A percentile compares a stretch with the other conserved stretches of the same genome.
phyloP scores from a whole-genome alignment of 92 coral and sea anemone species.

The Epizoanthus stellaris region DNA sequence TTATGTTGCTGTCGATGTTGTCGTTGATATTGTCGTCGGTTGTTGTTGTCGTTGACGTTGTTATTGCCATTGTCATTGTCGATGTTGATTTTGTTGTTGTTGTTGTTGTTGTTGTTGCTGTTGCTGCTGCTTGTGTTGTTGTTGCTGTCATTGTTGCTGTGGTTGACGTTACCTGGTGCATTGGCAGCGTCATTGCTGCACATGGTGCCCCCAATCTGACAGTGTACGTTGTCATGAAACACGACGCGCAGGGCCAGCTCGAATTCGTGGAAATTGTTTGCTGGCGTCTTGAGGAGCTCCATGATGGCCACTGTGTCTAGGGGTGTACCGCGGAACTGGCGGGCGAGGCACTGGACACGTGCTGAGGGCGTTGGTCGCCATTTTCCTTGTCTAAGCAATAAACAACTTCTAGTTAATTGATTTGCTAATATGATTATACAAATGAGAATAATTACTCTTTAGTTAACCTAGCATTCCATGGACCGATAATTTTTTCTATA shows the following conservation, averaged over 20 bases:
- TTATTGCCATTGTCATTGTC: background rate
- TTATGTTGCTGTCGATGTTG: background rate
- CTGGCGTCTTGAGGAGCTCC: constrained; percentile 13
- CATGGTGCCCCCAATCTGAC: constrained; percentile 35
- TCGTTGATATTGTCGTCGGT: too few relatives aligned
- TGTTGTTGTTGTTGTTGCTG: background rate
- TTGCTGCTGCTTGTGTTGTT: background rate
- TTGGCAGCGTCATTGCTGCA: background rate
- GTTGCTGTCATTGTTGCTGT: background rate
- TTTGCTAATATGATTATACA: background rate
- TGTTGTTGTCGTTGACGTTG: background rate
- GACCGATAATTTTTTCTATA: too few relatives aligned
- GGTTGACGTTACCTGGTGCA: constrained; percentile 4
- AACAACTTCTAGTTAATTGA: background rate
- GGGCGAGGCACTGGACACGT: constrained; percentile 21
- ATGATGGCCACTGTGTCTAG: constrained; percentile 29
- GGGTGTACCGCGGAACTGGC: constrained; percentile 24
- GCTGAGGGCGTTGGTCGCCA: constrained; percentile 34
- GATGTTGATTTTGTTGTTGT: too few relatives aligned
- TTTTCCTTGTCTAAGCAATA: background rate
- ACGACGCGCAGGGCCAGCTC: constrained; percentile 20
- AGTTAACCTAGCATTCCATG: too few relatives aligned
- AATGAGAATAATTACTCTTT: too few relatives aligned
- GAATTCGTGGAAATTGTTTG: constrained; percentile 7
- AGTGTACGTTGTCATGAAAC: constrained; percentile 18